Percentiles rank a stretch among this genome's conserved stretches.
These are phyloP conservation scores for Crypturellus tataupa DNA, from an alignment of 2,797 vertebrate genomes.

Conservation along the genomic window DNA sequence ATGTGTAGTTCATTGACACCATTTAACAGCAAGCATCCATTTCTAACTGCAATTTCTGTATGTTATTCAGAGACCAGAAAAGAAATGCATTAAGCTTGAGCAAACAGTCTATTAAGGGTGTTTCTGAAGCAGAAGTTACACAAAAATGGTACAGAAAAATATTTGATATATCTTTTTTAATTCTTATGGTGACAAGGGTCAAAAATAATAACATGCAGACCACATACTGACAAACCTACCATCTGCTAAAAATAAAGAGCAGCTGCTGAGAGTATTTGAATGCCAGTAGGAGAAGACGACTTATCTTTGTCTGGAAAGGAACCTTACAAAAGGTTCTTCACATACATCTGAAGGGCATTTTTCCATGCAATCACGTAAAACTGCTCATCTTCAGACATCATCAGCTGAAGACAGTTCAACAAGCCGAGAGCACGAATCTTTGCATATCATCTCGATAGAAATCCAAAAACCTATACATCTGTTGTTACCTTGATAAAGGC, in stretches of 20 bases:
- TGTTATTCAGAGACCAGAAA: background rate
- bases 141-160: background rate
- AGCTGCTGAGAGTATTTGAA: background rate
- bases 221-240: background rate
- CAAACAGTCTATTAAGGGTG: background rate
- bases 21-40: background rate
- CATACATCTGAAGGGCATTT: background rate
- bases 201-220: background rate
- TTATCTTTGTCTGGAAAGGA: background rate
- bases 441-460: background rate
- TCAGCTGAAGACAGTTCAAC: background rate
- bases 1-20: background rate
- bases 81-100: background rate
- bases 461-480: background rate
- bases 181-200: background rate
- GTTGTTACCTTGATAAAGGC: background rate
- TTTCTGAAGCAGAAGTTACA: background rate
- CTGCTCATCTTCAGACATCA: background rate
- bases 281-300: background rate
- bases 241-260: background rate
- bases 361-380: background rate
- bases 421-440: fast-evolving
- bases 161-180: background rate
- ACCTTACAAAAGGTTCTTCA: background rate
- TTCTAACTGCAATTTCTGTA: background rate